Conservation (phyloP, 2,113 vertebrate genomes). For the Ceyx margarethae region DNA sequence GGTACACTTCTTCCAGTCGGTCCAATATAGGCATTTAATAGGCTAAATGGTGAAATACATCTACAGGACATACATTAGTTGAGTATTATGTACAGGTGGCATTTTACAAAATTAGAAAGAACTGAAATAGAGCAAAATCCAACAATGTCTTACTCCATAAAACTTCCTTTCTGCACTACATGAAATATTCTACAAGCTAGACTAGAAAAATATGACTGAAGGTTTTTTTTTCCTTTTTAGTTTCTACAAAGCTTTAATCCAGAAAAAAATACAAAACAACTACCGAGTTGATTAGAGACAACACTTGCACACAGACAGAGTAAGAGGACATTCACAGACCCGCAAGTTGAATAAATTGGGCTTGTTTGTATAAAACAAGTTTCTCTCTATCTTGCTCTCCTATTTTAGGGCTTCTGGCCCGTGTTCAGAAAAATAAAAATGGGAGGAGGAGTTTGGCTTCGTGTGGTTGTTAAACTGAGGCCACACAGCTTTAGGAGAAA, state of each 20-base stretch:
- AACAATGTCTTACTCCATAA: constrained; percentile 65
- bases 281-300: constrained; percentile 57
- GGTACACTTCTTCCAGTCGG: not conserved
- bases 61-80: constrained; percentile 59
- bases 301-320: constrained; percentile 58
- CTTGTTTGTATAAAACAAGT: constrained; percentile 44
- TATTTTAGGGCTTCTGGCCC: constrained; percentile 30
- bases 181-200: constrained; percentile 68
- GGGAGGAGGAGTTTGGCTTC: constrained; percentile 53
- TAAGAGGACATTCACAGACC: constrained; percentile 45
- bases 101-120: constrained; percentile 70
- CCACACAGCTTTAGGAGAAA: not conserved
- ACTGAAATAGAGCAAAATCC: constrained; percentile 67
- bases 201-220: constrained; percentile 73
- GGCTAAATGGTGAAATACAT: constrained; percentile 64
- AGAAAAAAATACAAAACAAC: constrained; percentile 69
- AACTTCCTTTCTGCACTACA: constrained; percentile 55
- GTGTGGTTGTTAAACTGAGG: not conserved
- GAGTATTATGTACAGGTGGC: constrained; percentile 66
- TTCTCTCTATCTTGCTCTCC: constrained; percentile 43
- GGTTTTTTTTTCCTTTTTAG: constrained; percentile 55
- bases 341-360: constrained; percentile 60
- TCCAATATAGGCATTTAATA: constrained; percentile 69
- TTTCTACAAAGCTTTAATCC: constrained; percentile 71
- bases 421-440: constrained; percentile 42